These are phyloP conservation scores for Chaetophractus vellerosus DNA, from an alignment of 2,797 vertebrate species.

Conservation along the genomic window DNA sequence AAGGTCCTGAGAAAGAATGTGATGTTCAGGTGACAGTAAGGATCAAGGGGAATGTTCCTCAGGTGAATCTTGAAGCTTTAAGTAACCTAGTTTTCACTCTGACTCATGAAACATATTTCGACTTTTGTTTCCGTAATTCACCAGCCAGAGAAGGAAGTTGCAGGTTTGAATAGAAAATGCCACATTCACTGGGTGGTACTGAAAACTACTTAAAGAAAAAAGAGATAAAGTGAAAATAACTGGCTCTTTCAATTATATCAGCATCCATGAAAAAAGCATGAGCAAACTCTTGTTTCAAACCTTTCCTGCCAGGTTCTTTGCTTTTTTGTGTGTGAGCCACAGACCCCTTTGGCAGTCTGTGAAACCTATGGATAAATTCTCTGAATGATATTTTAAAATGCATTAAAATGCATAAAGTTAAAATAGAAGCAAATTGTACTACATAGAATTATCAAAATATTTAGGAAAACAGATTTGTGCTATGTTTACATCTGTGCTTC, in stretches of 20 bases:
- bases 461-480: background rate
- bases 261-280: background rate
- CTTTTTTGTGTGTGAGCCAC: background rate
- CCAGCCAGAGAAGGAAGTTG: background rate
- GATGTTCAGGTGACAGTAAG: background rate
- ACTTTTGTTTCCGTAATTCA: constrained; percentile 1
- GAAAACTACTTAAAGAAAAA: constrained; percentile 10
- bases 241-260: background rate
- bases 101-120: background rate
- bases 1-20: background rate
- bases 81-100: background rate
- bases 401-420: background rate
- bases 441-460: constrained; percentile 44
- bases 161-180: background rate
- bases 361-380: background rate
- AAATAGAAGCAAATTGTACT: background rate
- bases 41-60: background rate
- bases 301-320: background rate
- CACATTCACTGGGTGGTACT: background rate
- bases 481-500: background rate
- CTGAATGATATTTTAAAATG: background rate
- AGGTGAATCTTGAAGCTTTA: background rate
- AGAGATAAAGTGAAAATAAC: background rate
- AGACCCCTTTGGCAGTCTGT: background rate
- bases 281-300: background rate